Base-by-base conservation (phyloP, 2,888 invertebrate genomes). In the Tridacna gigas region DNA sequence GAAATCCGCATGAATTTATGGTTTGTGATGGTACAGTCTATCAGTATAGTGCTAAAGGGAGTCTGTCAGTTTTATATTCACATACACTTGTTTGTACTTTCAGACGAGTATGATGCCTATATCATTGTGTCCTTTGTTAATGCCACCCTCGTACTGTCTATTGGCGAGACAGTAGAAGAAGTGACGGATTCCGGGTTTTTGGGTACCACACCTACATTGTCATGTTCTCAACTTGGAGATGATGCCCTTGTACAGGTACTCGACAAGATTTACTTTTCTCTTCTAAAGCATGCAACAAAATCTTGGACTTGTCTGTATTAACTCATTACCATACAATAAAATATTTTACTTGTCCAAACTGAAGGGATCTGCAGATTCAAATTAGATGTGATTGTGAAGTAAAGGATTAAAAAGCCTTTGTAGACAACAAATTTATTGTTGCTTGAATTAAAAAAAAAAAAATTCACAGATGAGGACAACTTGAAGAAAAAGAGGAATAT, bases 111-210 rank as follows among this genome's bases (percentile, higher is more conserved):
- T 96, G 99, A 99, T 96, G 98, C 99, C 77, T 99, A 99, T 96
- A 99, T 99, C 96, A 98, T 99, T 95, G 99, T 99, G 92, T 99
- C 99, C 75, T 99, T 99, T 97, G 98, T 99, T 88, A 97, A 97
- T 95, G 99, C 99, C 91, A 99, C 99, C 22, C 96, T 99, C 93
- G 99, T 99, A 89, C 96, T 99, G 93, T 99, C 99, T 92, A 99
- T 99, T 94, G 99, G 99, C 90, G 99, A 99, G 95, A 99, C 99
- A 20, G 99, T 99, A n/a, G 99, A 99, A 95, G 99, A 99, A 97
- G 99, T 99, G 37, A 99, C 99, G 0, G 99, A 99, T 95, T 99
- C 99, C 86, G 99, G 99, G 67, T 99, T 99, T 95, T 96, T 99
- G 92, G 99, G 99, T 83, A 99, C 99, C 0, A 99, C 99, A 0